Conservation (phyloP, 23 tunicate genomes). For the Botrylloides violaceus region DNA sequence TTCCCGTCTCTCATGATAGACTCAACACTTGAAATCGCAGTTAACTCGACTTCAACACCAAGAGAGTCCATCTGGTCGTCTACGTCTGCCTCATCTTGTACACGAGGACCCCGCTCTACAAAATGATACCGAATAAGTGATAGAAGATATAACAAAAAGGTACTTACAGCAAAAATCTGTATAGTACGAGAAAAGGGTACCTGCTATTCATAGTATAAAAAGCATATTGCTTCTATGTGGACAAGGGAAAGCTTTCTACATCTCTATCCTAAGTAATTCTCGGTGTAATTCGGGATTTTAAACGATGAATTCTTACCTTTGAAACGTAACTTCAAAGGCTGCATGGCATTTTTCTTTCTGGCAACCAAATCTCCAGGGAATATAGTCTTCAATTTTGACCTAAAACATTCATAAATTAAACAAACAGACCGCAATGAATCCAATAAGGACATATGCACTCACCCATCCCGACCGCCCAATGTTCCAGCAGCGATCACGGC, state of each 20-base stretch:
- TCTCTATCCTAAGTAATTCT: no score
- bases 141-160: no score
- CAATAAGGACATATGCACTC: not conserved
- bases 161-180: no score
- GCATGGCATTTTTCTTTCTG: not conserved
- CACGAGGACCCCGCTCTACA: no score
- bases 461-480: conserved; percentile 5
- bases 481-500: conserved; percentile 12
- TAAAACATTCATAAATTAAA: not conserved
- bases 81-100: no score
- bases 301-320: conserved; percentile 41
- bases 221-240: no score
- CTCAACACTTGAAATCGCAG: not conserved
- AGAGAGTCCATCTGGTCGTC: no score
- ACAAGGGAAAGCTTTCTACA: no score
- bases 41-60: not conserved
- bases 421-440: not conserved
- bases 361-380: not conserved
- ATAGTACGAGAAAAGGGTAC: no score
- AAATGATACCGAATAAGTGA: no score
- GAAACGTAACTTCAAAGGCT: conserved; percentile 40
- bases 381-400: not conserved
- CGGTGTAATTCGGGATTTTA: no score
- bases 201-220: no score
- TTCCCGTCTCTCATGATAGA: conserved; percentile 25